Percentiles rank a stretch among this genome's conserved stretches.
phyloP scores from a whole-genome alignment of 2,888 invertebrate species.

The Aspidiotus destructor region DNA sequence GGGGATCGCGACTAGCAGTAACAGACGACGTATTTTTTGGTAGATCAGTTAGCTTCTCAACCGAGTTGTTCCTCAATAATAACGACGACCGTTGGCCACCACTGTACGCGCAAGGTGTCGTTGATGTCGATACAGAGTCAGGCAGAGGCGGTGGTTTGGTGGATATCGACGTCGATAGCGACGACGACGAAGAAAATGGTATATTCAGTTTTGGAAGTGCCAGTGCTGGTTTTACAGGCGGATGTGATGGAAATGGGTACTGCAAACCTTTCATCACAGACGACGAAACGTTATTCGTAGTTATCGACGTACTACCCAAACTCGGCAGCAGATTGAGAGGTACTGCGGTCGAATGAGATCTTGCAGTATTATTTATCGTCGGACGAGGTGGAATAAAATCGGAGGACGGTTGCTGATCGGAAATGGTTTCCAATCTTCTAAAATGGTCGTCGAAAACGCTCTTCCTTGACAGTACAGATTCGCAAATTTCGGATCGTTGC shows the following conservation, averaged over 20 bases:
- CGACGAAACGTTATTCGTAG: constrained; percentile 25
- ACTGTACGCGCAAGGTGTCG: neutral
- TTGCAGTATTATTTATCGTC: constrained; percentile 7
- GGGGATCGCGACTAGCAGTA: constrained; percentile 25
- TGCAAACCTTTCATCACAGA: constrained; percentile 47
- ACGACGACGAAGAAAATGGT: neutral
- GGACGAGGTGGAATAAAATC: constrained; percentile 44
- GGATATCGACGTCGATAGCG: neutral
- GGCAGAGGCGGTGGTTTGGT: neutral
- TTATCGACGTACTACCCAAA: constrained; percentile 31
- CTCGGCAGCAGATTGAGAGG: constrained; percentile 7
- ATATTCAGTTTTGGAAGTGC: neutral
- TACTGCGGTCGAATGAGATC: constrained; percentile 19
- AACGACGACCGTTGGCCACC: constrained; percentile 10
- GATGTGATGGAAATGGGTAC: constrained; percentile 70
- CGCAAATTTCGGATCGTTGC: constrained; percentile 84
- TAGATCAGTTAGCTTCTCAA: constrained; percentile 32
- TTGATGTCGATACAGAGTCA: neutral
- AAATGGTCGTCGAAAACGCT: constrained; percentile 95
- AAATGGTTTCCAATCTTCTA: constrained; percentile 78
- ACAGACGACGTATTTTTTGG: constrained; percentile 26
- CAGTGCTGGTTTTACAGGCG: constrained; percentile 44
- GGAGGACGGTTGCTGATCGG: constrained; percentile 67
- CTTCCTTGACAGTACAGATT: constrained; percentile 79
- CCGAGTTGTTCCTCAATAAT: constrained; percentile 30